Evolutionary conservation across 2,797 vertebrate genomes (phyloP), one percentile per base, ranked within the genome.

Genomic region (Vireo griseus): DNA sequence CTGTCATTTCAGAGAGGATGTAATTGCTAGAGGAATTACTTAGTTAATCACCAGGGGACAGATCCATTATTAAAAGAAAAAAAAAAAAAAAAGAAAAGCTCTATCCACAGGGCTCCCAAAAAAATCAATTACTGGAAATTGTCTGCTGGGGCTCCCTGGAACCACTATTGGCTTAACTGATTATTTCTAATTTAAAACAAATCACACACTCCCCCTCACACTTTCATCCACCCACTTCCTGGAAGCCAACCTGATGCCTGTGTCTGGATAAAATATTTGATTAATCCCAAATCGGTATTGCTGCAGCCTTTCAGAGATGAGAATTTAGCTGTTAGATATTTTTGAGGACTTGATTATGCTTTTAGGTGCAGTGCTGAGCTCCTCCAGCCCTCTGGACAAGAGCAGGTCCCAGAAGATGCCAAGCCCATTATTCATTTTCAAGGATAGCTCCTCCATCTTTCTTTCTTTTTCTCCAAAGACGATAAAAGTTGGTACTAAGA

Each of bases 11-110:
- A 9, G 55, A 88, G 72, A 88, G 59, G 66, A 72, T 73, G 50
- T 85, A 96, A 97, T 93, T 96, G 87, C 83, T 93, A 69, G 66
- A 96, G 81, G 71, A 95, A 97, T 94, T 96, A 96, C 58, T 96
- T 86, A 88, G 86, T 95, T 97, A 96, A 97, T 96, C 91, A 96
- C 74, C 18, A 22, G 16, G 87, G 85, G 79, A 97, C 83, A 94
- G 91, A 96, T 87, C 86, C 72, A 92, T 94, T 97, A 95, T 25
- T 10, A 14, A 59, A 29, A 14, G 42, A 72, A 52, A 40, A 44
- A 20, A 44, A 57, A 16, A 55, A 57, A 80, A 71, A 74, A 61
- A 57, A 83, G 42, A 66, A 84, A 94, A 75, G 35, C 44, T 80
- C 37, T 83, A 57, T 76, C 91, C 0, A 1, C 4, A 0, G 88